Evolutionary conservation across 2,888 invertebrate species (phyloP).

Genomic region (Eupithecia tripunctaria): DNA sequence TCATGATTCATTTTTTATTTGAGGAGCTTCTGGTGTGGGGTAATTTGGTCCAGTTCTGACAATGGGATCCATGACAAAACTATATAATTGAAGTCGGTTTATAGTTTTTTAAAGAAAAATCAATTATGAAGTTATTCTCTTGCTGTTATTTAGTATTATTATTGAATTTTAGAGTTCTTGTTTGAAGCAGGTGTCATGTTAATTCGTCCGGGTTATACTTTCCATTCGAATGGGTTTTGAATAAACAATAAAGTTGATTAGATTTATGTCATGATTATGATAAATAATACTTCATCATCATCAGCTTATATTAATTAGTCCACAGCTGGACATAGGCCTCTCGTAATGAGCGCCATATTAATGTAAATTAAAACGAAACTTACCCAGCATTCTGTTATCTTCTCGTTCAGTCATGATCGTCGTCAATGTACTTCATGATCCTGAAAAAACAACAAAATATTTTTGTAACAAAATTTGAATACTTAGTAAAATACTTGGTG

Average conservation of each 20-base stretch:
- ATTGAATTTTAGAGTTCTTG: no score
- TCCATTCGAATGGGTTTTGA: slow-evolving; percentile 50
- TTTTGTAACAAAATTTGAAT: neutral
- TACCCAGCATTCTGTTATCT: slow-evolving; percentile 80
- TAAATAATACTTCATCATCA: neutral
- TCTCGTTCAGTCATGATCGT: slow-evolving; percentile 80
- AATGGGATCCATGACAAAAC: no score
- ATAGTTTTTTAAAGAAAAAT: no score
- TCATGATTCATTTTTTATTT: no score
- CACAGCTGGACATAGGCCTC: neutral
- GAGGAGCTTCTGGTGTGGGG: no score
- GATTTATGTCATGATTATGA: neutral
- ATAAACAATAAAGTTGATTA: slow-evolving; percentile 33
- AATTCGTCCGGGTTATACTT: slow-evolving; percentile 34
- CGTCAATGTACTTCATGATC: slow-evolving; percentile 73
- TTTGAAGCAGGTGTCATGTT: no score
- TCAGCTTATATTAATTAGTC: neutral
- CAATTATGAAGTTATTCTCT: no score
- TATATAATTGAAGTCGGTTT: no score
- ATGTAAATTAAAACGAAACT: slow-evolving; percentile 51
- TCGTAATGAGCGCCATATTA: neutral
- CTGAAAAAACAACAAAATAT: slow-evolving; percentile 52
- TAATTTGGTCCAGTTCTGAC: no score
- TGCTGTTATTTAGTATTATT: no score
- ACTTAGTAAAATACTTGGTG: neutral